Conservation (phyloP, 2,888 invertebrate species). For the Eugnorisma glareosa region DNA sequence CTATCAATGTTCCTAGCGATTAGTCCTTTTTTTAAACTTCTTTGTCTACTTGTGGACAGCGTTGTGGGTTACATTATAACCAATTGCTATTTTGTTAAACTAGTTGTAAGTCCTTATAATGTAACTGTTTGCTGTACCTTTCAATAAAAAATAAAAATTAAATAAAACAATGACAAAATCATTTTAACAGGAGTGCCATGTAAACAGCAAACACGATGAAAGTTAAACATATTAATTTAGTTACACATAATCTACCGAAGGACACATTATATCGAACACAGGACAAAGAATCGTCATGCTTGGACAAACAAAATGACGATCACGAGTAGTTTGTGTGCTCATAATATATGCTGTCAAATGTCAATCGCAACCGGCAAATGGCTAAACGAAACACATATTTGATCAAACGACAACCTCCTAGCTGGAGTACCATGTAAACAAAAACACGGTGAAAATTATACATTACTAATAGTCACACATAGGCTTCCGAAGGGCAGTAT, state of each 20-base stretch:
- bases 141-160: no score
- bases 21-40: no score
- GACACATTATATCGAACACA: background rate
- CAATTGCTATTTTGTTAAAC: no score
- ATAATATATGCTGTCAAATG: background rate
- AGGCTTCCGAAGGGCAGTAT: background rate
- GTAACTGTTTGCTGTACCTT: no score
- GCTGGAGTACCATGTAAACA: background rate
- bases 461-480: background rate
- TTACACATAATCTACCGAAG: background rate
- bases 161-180: background rate
- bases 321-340: background rate
- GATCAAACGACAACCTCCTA: background rate
- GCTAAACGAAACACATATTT: background rate
- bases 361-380: constrained; percentile 12
- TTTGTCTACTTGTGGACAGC: no score
- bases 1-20: no score
- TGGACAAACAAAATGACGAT: background rate
- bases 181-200: constrained; percentile 8
- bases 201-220: constrained; percentile 28
- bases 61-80: no score
- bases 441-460: background rate
- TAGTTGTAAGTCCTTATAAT: no score
- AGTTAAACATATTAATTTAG: constrained; percentile 15
- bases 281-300: background rate